Evolutionary conservation across 2,113 vertebrate genomes (phyloP), one percentile per base, ranked within the genome.

Genomic region (Poeciliopsis retropinna): DNA sequence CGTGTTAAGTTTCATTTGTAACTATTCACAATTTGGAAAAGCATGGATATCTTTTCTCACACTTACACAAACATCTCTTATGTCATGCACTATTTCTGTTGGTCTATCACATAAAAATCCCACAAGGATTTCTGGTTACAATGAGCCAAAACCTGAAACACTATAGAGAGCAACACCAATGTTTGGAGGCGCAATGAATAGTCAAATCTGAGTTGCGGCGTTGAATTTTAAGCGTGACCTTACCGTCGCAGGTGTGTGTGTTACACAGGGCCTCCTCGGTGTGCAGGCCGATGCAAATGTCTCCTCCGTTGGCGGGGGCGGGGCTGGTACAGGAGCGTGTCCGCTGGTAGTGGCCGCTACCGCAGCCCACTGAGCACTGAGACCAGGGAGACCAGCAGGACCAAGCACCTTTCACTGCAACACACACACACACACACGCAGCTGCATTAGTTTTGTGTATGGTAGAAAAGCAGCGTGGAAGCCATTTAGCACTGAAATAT

Each of bases 301-400:
- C 97, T 47, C 98, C 97, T 37, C 95, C 96, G 0, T 84, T 95
- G 72, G 95, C 90, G 0, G 98, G 96, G 0, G 92, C 80, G 0
- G 98, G 98, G 81, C 94, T 97, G 91, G 92, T 97, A 83, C 98
- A 99, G 77, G 96, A 96, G 31, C 98, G 95, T 0, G 97, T 98
- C 73, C 98, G 96, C 77, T 99, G 98, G 84, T 98, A 98, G 89
- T 99, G 98, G 6, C 98, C 98, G 1, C 97, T 96, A 1, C 97
- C 98, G 3, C 98, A 99, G 10, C 96, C 96, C 64, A 96, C 97
- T 0, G 98, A 99, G 86, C 98, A 99, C 78, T 94, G 94, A 39
- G 98, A 98, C 98, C 98, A 99, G 0, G 97, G 89, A 1, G 97
- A 98, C 98, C 98, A 99, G 92, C 98, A 99, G 44, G 98, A 98